Conservation (phyloP, 2,113 vertebrate genomes). For the Pandion haliaetus region DNA sequence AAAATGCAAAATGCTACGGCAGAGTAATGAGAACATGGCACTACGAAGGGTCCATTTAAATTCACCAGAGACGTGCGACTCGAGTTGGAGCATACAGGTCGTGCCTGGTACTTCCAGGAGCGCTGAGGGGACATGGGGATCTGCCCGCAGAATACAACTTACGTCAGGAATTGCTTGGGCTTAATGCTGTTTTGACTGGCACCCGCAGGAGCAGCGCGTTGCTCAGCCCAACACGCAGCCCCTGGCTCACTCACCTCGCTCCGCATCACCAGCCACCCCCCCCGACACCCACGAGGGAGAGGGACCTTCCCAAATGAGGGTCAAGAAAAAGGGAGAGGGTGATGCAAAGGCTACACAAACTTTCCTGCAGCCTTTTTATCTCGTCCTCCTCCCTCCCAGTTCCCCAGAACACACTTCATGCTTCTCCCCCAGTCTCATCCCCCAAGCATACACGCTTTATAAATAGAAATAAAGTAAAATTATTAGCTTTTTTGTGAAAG, state of each 20-base stretch:
- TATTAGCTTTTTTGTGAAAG: background rate
- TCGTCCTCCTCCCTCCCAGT: background rate
- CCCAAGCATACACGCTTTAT: background rate
- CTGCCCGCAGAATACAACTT: background rate
- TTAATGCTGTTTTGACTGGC: background rate
- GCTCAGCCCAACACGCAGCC: background rate
- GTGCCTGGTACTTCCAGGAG: background rate
- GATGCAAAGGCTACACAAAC: background rate
- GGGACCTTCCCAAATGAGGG: background rate
- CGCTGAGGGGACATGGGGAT: background rate
- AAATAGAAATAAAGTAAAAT: background rate
- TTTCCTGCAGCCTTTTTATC: background rate
- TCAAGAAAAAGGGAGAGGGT: background rate
- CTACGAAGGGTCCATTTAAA: background rate
- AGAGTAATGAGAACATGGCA: background rate
- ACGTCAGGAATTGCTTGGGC: background rate
- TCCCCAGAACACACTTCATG: background rate
- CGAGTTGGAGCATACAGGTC: accelerated
- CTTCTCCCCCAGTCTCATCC: background rate
- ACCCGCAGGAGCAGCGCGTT: background rate
- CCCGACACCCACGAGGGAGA: background rate
- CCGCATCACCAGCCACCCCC: background rate
- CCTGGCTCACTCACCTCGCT: accelerated
- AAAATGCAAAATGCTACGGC: accelerated
- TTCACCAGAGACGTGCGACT: background rate